These are phyloP conservation scores for Dipus sagitta DNA, from an alignment of 2,797 vertebrate genomes.

Conservation along the genomic window DNA sequence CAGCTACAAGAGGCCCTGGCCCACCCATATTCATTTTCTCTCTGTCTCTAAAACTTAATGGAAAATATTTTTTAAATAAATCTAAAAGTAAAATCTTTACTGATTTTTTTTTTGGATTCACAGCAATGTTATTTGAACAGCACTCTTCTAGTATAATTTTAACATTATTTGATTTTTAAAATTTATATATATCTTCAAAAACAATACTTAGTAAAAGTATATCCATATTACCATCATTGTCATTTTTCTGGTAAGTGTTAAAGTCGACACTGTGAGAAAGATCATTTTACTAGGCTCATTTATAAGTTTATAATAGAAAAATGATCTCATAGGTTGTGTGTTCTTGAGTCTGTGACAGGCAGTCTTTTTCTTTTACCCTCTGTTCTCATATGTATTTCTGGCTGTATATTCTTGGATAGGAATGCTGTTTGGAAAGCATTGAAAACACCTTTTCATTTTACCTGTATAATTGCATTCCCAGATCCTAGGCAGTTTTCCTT, in stretches of 20 bases:
- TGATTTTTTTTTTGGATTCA: conserved; percentile 34
- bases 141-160: conserved; percentile 18
- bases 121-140: conserved; percentile 23
- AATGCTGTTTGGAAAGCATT: background rate
- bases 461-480: conserved; percentile 2
- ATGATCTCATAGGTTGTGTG: background rate
- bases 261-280: conserved; percentile 6
- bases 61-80: too few relatives aligned
- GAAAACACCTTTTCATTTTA: conserved; percentile 11
- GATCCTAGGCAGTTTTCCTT: background rate
- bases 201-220: background rate
- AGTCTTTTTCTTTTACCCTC: background rate
- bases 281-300: conserved; percentile 11
- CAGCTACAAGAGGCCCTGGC: too few relatives aligned
- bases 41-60: too few relatives aligned
- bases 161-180: conserved; percentile 44
- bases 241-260: conserved; percentile 26
- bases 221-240: conserved; percentile 3
- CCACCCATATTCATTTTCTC: too few relatives aligned
- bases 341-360: background rate
- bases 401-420: background rate
- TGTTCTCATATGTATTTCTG: background rate
- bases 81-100: background rate
- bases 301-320: conserved; percentile 38
- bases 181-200: conserved; percentile 29